Evolutionary conservation across 2,113 vertebrate genomes (phyloP).

Genomic region (Cromileptes altivelis): DNA sequence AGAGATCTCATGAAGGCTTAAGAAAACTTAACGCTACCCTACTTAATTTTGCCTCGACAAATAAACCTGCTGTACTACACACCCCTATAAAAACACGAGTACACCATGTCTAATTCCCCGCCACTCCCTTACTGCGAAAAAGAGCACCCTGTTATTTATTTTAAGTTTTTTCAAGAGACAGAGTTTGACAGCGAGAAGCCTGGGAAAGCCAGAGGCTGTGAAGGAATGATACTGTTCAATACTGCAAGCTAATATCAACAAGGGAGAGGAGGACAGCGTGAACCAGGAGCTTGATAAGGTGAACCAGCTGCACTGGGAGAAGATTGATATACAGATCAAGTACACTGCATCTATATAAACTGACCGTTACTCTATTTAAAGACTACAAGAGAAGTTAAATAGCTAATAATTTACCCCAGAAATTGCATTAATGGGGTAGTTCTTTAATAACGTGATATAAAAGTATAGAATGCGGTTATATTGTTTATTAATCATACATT

Average conservation of each 20-base stretch:
- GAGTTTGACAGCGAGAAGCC: constrained; percentile 51
- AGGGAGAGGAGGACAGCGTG: constrained; percentile 34
- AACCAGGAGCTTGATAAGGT: constrained; percentile 55
- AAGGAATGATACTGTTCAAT: constrained; percentile 18
- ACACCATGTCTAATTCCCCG: constrained; percentile 15
- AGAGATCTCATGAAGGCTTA: constrained; percentile 23
- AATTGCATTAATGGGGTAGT: not conserved
- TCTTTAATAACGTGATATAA: too few species aligned
- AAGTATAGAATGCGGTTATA: not conserved
- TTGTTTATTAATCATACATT: not conserved
- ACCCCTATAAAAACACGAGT: constrained; percentile 36
- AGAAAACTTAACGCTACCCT: not conserved
- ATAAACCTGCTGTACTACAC: constrained; percentile 29
- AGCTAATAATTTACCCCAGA: not conserved
- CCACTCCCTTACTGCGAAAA: constrained; percentile 38
- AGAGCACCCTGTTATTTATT: not conserved
- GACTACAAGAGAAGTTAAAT: not conserved
- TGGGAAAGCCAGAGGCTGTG: constrained; percentile 65
- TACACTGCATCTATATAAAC: not conserved
- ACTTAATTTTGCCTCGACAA: constrained; percentile 40
- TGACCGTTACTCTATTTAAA: not conserved
- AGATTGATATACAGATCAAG: constrained; percentile 1
- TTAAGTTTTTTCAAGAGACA: constrained; percentile 56
- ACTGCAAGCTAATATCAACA: constrained; percentile 60
- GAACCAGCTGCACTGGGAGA: constrained; percentile 30